Base-by-base conservation (phyloP, 2,888 invertebrate species). In the Autographa gamma region DNA sequence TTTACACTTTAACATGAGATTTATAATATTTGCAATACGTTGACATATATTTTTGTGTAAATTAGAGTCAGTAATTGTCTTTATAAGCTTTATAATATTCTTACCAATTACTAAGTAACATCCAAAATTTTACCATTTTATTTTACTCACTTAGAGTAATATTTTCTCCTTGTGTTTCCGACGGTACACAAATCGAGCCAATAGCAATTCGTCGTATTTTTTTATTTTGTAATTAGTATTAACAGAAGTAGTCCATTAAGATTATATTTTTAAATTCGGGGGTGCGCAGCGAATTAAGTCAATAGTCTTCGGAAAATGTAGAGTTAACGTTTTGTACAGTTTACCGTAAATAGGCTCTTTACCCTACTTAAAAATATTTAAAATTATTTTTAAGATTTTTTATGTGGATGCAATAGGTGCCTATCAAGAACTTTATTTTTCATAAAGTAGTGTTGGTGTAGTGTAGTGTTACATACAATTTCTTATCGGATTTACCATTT, bases 181-280 rank as follows among this genome's bases (percentile, higher is more conserved):
- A 75, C 86, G 67, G 38, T 86, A 86, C 87, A 71, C 75, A 81
- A 81, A 88, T 87, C 84, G 81, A 89, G 88, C 91, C 93, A 91
- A 93, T 93, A 90, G 80, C 80, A 59, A 83, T 73, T 81, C 71
- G 81, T 79, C 78, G 86, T 88, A 88, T 81, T 87, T 90, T 91
- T 88, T 90, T 89, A 82, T 84, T 90, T 88, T 79, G 92, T 93
- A 93, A 94, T 93, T 93, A 93, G 91, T 89, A 93, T 93, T 91
- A 93, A 85, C 84, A 84, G 72, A 86, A 88, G 84, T 87, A 89
- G 88, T 88, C 93, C 94, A 95, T 95, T 95, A 94, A 86, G 93
- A 93, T 93, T 93, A 92, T 81, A 76, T 80, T 78, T 83, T 76
- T 77, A 65, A 76, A 82, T 77, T 86, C 85, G 80, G 82, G 32